Base-by-base conservation (phyloP, 2,113 vertebrate genomes). In the Peromyscus leucopus region DNA sequence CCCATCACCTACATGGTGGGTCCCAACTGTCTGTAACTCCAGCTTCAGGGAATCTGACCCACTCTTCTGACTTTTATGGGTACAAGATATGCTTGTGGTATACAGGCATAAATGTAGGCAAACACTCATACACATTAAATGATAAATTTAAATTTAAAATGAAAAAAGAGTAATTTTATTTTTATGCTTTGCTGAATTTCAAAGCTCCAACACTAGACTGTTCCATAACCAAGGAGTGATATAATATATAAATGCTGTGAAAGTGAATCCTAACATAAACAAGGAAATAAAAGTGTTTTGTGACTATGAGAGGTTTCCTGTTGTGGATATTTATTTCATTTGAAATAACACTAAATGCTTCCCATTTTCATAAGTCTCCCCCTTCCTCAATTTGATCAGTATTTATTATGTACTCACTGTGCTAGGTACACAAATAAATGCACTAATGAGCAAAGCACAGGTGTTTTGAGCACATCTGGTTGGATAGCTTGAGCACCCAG, bases 101-200 rank as follows among this genome's bases (percentile, higher is more conserved):
- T 7, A 22, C 21, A 74, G 19, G 8, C 19, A n/a, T 11, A 24
- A 19, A 57, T 82, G 79, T 19, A 82, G 21, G 17, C 17, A 57
- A 55, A 57, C 51, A 59, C 17, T 12, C 21, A n/a, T n/a, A 31
- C 51, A 82, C 33, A 57, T 55, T 55, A 82, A n/a, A 82, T 82
- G 33, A n/a, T 57, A 79, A 19, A 31, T 19, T 51, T 33, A 82
- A 57, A 57, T 21, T 33, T 57, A 55, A 55, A 78, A 48, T 76
- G 26, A 67, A 31, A 89, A 84, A 95, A n/a, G 48, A 71, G 72
- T 78, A 83, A 83, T 93, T 90, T 97, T 31, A 93, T 42, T 92
- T 88, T 19, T 24, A 4, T 57, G 28, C 1, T 13, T 90, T 93
- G 26, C n/a, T 96, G 69, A 87, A 91, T 96, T 83, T 39, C 39